Evolutionary conservation across 2,797 vertebrate genomes (phyloP).

Genomic region (Cichlasoma orientale): DNA sequence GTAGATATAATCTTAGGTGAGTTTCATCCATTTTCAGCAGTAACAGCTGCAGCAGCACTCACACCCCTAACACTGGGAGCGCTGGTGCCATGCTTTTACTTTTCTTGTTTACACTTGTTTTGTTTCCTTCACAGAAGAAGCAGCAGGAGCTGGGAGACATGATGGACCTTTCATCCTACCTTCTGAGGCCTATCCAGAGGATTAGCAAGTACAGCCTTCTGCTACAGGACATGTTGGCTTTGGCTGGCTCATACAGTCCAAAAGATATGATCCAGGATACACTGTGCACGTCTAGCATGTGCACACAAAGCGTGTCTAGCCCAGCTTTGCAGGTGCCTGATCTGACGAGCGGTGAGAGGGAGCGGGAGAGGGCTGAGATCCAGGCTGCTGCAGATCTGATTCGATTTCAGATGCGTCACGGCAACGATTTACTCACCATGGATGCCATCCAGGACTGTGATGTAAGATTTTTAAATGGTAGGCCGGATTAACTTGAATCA

Average conservation of each 20-base stretch:
- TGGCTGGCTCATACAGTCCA: constrained; percentile 54
- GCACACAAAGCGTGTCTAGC: constrained; percentile 41
- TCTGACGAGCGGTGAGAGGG: constrained; percentile 65
- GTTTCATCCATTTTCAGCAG: not conserved
- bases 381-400: constrained; percentile 81
- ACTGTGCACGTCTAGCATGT: constrained; percentile 21
- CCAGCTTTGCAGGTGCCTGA: constrained; percentile 39
- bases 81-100: not conserved
- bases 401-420: constrained; percentile 86
- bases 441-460: constrained; percentile 86
- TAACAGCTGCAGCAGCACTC: not conserved
- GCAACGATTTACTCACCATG: constrained; percentile 87
- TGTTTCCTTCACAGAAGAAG: constrained; percentile 75
- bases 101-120: not conserved
- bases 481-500: not conserved
- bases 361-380: constrained; percentile 78
- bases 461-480: constrained; percentile 62
- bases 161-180: constrained; percentile 85
- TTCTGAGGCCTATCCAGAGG: constrained; percentile 81
- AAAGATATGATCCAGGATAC: constrained; percentile 45
- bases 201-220: constrained; percentile 89
- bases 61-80: not conserved
- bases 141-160: constrained; percentile 87
- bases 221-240: constrained; percentile 82
- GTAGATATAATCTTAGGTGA: too few relatives aligned